A percentile compares a stretch with the other conserved stretches of the same genome.
phyloP scores from a whole-genome alignment of 2,888 invertebrate genomes.

The Eilema griseolum region DNA sequence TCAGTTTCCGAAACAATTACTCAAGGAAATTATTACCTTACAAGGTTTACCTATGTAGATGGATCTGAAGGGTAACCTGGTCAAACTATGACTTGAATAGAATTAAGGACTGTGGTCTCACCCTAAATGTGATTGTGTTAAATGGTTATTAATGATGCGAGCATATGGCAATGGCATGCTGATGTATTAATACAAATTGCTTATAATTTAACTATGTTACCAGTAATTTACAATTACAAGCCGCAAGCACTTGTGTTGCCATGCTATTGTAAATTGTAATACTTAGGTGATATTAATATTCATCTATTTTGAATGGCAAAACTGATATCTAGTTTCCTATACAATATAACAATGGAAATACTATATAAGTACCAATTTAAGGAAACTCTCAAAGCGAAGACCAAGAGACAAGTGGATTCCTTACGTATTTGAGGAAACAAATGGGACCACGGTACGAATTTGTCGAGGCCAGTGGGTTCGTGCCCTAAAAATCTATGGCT shows the following conservation, averaged over 20 bases:
- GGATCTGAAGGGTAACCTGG: background rate
- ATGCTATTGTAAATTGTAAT: constrained; percentile 4
- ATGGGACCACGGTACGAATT: no score
- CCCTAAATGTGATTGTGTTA: constrained; percentile 19
- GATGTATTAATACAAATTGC: constrained; percentile 33
- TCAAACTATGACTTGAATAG: background rate
- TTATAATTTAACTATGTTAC: constrained; percentile 15
- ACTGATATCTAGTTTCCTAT: background rate
- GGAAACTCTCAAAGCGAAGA: no score
- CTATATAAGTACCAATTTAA: no score
- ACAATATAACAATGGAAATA: no score
- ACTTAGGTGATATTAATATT: background rate
- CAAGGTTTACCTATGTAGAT: background rate
- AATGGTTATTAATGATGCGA: constrained; percentile 34
- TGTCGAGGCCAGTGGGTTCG: no score
- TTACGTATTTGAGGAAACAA: no score
- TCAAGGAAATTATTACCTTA: no score
- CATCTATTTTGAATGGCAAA: background rate
- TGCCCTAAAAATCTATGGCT: no score
- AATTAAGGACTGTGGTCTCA: background rate
- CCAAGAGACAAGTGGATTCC: no score
- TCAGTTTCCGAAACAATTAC: no score
- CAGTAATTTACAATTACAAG: constrained; percentile 14
- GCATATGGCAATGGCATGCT: constrained; percentile 33
- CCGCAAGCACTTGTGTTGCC: constrained; percentile 12